A percentile compares a stretch with the other conserved stretches of the same genome.
phyloP scores from a whole-genome alignment of 2,888 invertebrate species.

The Syrista parreyssii region DNA sequence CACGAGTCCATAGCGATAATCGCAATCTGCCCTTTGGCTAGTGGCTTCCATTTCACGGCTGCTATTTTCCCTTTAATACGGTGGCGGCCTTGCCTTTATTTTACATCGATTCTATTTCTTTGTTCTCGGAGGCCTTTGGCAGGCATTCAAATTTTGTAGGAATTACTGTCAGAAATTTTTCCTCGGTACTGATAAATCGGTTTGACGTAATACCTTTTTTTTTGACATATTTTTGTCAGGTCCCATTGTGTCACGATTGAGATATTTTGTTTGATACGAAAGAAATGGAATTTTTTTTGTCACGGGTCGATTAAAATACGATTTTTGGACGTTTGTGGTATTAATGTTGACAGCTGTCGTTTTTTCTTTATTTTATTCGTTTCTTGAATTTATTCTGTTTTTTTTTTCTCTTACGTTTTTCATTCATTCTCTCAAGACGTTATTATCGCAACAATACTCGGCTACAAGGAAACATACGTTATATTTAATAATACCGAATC shows the following conservation, averaged over 20 bases:
- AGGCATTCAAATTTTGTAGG: neutral
- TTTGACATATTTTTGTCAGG: neutral
- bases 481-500: neutral
- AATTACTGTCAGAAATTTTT: neutral
- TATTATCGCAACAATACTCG: no score
- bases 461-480: no score
- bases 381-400: neutral
- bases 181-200: neutral
- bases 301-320: neutral
- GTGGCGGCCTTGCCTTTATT: neutral
- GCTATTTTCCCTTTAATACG: neutral
- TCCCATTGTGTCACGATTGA: neutral
- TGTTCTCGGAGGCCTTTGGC: neutral
- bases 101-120: neutral
- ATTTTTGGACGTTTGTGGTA: neutral
- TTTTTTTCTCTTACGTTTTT: slow-evolving; percentile 12
- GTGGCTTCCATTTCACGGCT: slow-evolving; percentile 10
- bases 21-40: slow-evolving; percentile 19
- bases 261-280: neutral
- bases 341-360: neutral
- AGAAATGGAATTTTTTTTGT: no score
- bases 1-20: slow-evolving; percentile 10
- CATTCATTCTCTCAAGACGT: slow-evolving; percentile 26
- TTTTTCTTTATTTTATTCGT: slow-evolving; percentile 1
- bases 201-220: neutral